Base-by-base conservation (phyloP, 2,888 invertebrate species). In the Xestia c-nigrum region DNA sequence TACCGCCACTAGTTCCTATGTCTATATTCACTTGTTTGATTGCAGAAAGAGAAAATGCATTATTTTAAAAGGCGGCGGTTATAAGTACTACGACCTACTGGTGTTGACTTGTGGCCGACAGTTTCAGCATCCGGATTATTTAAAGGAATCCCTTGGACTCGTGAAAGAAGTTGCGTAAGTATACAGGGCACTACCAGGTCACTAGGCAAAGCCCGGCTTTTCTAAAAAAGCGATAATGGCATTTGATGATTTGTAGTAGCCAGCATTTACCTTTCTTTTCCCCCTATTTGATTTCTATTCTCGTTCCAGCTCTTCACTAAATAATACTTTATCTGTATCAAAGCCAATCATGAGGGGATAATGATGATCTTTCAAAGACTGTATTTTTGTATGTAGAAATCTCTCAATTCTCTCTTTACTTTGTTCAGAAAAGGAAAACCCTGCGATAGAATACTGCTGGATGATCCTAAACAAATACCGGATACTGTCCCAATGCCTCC, bases 51-150 rank as follows among this genome's bases (percentile, higher is more conserved):
- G 97, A 78, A 97, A 97, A 90, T 96, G 96, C 80, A 96, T 98
- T n/a, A 90, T 95, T 5, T 91, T 98, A 9, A 96, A 95, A 89
- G 93, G 95, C 2, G 95, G 95, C 6, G 92, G 92, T 1, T 83
- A 90, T 14, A 93, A 97, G 75, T 95, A 94, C 64, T 97, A 97
- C 87, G 97, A 97, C 83, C 94, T 97, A 76, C 88, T 97, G 52
- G 96, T 97, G 40, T 88, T 97, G 64, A 96, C 97, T 50, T 97
- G 97, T 82, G 97, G 97, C 0, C 93, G 95, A 52, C 97, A 97
- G 88, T 97, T 97, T 87, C 97, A 97, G 85, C 97, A 97, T 86
- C 97, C 97, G 0, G 92, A 95, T 52, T 95, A 96, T 83, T 89
- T 96, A 72, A 91, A 90, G 55, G 93, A 94, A 59, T 89, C 94